Base-by-base conservation (phyloP, 2,113 vertebrate species). In the Xyliphius kryptos region DNA sequence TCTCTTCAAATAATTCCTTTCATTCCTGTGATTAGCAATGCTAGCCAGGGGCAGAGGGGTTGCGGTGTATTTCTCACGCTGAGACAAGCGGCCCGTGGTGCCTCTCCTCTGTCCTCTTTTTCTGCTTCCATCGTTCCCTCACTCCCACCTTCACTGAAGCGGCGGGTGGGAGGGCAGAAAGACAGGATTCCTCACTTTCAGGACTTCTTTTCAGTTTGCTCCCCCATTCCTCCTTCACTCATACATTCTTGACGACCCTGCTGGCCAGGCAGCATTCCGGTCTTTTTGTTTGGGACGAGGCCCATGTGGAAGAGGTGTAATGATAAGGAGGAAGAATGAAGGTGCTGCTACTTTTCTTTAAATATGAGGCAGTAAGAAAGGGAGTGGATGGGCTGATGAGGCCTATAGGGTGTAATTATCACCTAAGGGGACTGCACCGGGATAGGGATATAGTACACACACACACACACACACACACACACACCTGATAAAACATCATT, bases 1-100 rank as follows among this genome's bases (percentile, higher is more conserved):
- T 32, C 54, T 41, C 8, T 63, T 41, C 37, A 7, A 17, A 21
- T 53, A 74, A 81, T 82, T 83, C 79, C 72, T 69, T 37, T 75
- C 78, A 81, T 83, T 83, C 81, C 78, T 77, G 67, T 58, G 73
- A 79, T 82, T 82, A 80, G 77, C 56, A 62, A 54, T 51, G 73
- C 61, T 15, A 74, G 32, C 71, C 76, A 61, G 71, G 69, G 38
- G 73, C 72, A 22, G 51, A 61, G 50, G 37, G 40, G 58, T 50
- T 48, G 54, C 66, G 54, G 52, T 20, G 47, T 15, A 11, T 60
- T 72, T 72, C 70, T 73, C 70, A 69, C 66, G 52, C 52, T 40
- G 60, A 53, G 66, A 64, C 70, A 55, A 60, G 68, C 51, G 0
- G 56, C 32, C 66, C 15, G 9, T 55, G 40, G 53, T 48, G 46